These are phyloP conservation scores for Enhydra lutris DNA, from an alignment of 2,113 vertebrate genomes.

Conservation along the genomic window DNA sequence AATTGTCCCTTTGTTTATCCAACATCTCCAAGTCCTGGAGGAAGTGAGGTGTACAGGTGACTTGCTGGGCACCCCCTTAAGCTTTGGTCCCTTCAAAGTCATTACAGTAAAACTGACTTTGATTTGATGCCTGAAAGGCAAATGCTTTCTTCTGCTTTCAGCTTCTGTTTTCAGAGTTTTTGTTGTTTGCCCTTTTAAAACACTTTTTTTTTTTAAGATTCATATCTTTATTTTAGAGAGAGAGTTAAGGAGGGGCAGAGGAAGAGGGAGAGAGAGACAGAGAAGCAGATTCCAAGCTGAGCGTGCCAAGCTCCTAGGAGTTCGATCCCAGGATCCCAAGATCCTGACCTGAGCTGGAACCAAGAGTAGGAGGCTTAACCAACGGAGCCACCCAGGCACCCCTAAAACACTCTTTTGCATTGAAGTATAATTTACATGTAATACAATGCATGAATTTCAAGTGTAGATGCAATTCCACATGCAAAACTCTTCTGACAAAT, in stretches of 20 bases:
- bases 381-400: neutral
- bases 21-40: neutral
- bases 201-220: neutral
- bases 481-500: neutral
- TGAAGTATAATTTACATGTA: neutral
- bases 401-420: neutral
- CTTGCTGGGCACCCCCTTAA: neutral
- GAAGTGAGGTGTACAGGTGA: rapidly evolving
- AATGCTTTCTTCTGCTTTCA: neutral
- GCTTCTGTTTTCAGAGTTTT: neutral
- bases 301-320: rapidly evolving
- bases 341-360: neutral
- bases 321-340: neutral
- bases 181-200: neutral
- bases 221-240: neutral
- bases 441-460: neutral
- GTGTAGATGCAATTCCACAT: rapidly evolving
- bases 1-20: neutral
- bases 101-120: too few species aligned
- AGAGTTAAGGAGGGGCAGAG: neutral
- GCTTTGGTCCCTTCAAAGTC: neutral
- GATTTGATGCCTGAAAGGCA: rapidly evolving
- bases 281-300: neutral
- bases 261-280: neutral
- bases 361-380: neutral